Evolutionary conservation across 2,113 vertebrate genomes (phyloP).

Genomic region (Alethe diademata): DNA sequence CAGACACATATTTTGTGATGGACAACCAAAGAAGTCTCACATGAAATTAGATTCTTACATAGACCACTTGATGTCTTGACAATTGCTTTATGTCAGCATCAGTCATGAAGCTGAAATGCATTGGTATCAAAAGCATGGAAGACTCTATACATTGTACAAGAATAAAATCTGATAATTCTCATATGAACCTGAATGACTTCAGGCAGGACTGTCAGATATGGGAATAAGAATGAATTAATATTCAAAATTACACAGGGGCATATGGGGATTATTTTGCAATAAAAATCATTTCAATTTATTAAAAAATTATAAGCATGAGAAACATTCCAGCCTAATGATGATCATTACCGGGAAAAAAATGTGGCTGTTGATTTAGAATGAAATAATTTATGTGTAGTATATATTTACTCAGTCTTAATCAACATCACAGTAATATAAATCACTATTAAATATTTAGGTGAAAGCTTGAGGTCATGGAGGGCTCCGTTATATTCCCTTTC

Average conservation of each 20-base stretch:
- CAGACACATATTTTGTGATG: neutral
- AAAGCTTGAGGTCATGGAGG: neutral
- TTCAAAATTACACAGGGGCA: neutral
- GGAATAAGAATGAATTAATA: slow-evolving; percentile 36
- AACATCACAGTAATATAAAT: slow-evolving; percentile 6
- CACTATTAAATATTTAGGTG: slow-evolving; percentile 31
- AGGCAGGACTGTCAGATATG: neutral
- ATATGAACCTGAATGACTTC: neutral
- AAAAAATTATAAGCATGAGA: slow-evolving; percentile 6
- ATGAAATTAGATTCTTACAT: neutral
- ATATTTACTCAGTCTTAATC: slow-evolving; percentile 37
- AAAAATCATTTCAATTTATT: slow-evolving; percentile 41
- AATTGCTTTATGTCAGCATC: neutral
- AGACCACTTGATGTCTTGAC: neutral
- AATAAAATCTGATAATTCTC: neutral
- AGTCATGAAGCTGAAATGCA: neutral
- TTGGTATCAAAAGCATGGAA: neutral
- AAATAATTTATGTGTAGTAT: neutral
- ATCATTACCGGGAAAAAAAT: neutral
- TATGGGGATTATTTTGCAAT: slow-evolving; percentile 8
- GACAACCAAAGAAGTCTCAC: neutral
- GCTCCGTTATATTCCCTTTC: neutral
- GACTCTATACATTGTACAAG: neutral
- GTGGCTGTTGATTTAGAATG: neutral
- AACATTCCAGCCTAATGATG: neutral